Percentiles rank a stretch among this genome's conserved stretches.
Conservation (phyloP, 2,797 vertebrate genomes). For the Pseudochirops cupreus region DNA sequence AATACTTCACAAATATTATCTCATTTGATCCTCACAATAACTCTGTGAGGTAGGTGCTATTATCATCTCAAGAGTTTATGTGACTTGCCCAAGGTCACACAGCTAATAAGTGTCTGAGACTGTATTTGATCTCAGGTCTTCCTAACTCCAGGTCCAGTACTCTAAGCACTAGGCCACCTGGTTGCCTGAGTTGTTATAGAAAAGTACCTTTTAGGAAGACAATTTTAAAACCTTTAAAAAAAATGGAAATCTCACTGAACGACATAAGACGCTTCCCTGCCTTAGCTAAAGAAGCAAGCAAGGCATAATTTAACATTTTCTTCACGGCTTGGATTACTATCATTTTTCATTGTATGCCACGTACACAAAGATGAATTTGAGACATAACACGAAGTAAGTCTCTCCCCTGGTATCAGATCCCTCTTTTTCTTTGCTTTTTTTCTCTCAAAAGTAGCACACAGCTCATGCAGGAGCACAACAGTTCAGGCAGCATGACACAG, state of each 20-base stretch:
- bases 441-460: slow-evolving; percentile 20
- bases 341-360: background rate
- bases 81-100: background rate
- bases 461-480: background rate
- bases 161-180: background rate
- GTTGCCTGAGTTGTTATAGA: background rate
- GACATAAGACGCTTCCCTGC: background rate
- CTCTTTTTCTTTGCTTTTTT: slow-evolving; percentile 39
- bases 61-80: background rate
- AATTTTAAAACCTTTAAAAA: background rate
- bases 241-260: slow-evolving; percentile 55
- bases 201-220: slow-evolving; percentile 32
- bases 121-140: background rate
- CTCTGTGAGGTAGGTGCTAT: background rate
- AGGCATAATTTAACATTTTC: background rate
- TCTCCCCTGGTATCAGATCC: background rate
- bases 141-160: background rate
- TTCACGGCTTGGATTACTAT: background rate
- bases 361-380: background rate
- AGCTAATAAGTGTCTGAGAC: background rate
- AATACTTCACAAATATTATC: background rate
- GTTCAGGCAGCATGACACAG: background rate
- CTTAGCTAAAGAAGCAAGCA: slow-evolving; percentile 10
- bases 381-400: slow-evolving; percentile 23
- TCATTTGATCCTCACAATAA: background rate